Evolutionary conservation across 2,888 invertebrate genomes (phyloP), one percentile per base, ranked within the genome.

Genomic region (Pandemis heparana): DNA sequence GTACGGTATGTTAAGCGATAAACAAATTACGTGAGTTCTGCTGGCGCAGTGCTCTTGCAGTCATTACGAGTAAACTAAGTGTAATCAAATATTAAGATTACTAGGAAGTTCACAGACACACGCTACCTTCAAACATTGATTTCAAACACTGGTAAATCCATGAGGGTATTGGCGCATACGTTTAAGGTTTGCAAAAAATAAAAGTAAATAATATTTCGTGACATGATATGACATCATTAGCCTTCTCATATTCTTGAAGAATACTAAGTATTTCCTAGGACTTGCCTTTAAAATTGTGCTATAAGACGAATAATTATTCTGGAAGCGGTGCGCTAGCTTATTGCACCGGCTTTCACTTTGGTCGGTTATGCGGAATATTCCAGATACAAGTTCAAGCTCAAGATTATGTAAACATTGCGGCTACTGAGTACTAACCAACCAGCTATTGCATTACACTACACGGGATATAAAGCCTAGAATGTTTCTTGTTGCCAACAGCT

Each of bases 371-470:
- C 71, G 76, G 71, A 77, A 72, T 74, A 69, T 76, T 77, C 76
- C 78, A 76, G 77, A 76, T 32, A 16, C 75, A 78, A 76, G 77
- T 77, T 77, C 77, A 77, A 77, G 77, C 76, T 64, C 75, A 74
- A 48, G 43, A 32, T 75, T 76, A 75, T 69, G 68, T 75, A 74
- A 76, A 76, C 48, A 70, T 65, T 48, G 46, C 65, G 61, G 23
- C 43, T 32, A 48, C 12, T 0, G 23, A 46, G 46, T 46, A 32
- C 14, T 46, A 16, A 23, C 12, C 63, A 41, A n/a, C 62, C 18
- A 23, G 38, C 38, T 39, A 39, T 60, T 60, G 39, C 56, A 23
- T 53, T 56, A 60, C 56, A 16, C 6, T 51, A 32, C 32, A 32
- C 46, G 43, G 46, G 46, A 18, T 38, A 48, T 39, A 59, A 71